Base-by-base conservation (phyloP, 2,113 vertebrate genomes). In the Chloroceryle aenea region DNA sequence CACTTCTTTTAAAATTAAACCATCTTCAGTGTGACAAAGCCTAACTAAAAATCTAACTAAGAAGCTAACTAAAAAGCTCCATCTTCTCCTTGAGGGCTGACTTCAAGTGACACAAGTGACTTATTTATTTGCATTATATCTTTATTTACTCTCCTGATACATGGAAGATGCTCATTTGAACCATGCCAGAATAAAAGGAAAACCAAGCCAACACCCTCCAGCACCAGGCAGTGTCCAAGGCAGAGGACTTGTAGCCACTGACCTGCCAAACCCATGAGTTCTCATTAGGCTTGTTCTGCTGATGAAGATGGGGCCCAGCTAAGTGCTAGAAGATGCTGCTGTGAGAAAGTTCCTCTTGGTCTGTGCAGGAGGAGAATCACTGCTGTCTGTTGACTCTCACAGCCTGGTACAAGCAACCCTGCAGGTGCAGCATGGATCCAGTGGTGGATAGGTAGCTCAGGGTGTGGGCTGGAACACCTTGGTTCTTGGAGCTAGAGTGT, bases 331-430 rank as follows among this genome's bases (percentile, higher is more conserved):
- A 53, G 61, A 32, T 43, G 11, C 16, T 89, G 7, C 36, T 69
- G 7, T 36, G 12, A 36, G 21, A 77, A 89, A n/a, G 3, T 59
- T 89, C 91, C 10, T 73, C 38, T 40, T 34, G 34, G 14, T 7
- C 47, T 48, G n/a, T 29, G 13, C 26, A 75, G 52, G 56, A 79
- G 15, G 38, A 73, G 64, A n/a, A 0, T 1, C n/a, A 0, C 8
- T 81, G 13, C 11, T 38, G 12, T 27, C 36, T 67, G 18, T 19
- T 16, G 27, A 12, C 25, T 72, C 19, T 2, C 8, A 1, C 30
- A 72, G n/a, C 18, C 30, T 53, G 26, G 5, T 32, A 34, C 4
- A 34, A 45, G 26, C 48, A 81, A 1, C 0, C 8, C 55, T 62
- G 20, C 1, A 0, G 14, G 42, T 14, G 58, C 42, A 62, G 36